These are phyloP conservation scores for Steinernema hermaphroditum DNA, from an alignment of 2,888 invertebrate species.

Conservation along the genomic window DNA sequence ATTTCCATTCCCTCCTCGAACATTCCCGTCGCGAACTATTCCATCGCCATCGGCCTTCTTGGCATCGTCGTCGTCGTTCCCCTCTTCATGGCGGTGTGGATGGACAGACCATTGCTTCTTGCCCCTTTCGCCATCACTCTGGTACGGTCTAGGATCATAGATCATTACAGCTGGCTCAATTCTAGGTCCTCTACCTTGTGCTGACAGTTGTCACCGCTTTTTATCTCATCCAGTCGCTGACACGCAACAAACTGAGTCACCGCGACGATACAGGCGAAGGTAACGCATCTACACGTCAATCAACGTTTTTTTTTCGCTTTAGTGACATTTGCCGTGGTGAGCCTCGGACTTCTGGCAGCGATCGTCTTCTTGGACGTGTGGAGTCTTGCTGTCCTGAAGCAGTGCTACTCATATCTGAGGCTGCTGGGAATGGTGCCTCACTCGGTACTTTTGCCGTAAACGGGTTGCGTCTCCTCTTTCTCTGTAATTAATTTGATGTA, in stretches of 20 bases:
- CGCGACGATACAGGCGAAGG: background rate
- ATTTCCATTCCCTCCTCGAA: slow-evolving; percentile 2
- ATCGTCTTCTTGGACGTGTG: background rate
- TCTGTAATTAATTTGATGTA: background rate
- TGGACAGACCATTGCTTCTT: background rate
- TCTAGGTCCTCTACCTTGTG: background rate
- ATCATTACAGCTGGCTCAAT: background rate
- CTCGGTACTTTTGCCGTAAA: slow-evolving; percentile 13
- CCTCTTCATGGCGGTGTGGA: slow-evolving; percentile 16
- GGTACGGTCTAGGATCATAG: background rate
- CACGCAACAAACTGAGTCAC: background rate
- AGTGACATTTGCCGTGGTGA: slow-evolving; percentile 9
- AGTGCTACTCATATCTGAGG: slow-evolving; percentile 7
- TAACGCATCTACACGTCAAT: background rate
- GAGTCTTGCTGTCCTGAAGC: background rate
- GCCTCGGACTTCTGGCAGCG: background rate
- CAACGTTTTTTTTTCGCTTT: background rate
- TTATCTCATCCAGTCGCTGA: background rate
- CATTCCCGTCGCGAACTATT: slow-evolving; percentile 7
- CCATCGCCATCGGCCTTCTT: background rate
- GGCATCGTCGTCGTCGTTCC: background rate
- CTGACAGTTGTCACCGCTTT: background rate
- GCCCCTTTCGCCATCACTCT: background rate
- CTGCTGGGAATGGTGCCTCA: slow-evolving; percentile 24
- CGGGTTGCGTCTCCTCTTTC: background rate